Percentiles rank a stretch among this genome's conserved stretches.
Conservation (phyloP, 2,113 vertebrate species). For the Lepus europaeus region DNA sequence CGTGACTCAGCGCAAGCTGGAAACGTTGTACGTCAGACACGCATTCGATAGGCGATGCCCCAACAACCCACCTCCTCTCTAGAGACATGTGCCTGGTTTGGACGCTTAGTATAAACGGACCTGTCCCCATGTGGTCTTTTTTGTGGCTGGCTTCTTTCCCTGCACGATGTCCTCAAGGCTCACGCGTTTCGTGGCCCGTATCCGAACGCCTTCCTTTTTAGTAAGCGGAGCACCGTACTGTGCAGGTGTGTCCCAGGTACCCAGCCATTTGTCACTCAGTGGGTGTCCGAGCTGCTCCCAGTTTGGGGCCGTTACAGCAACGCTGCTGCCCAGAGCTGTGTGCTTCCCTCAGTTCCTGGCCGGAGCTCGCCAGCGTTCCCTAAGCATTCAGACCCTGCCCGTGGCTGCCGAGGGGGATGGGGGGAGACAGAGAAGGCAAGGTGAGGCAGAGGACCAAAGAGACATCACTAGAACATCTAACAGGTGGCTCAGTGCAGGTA, state of each 20-base stretch:
- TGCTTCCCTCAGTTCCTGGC: not conserved
- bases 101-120: not conserved
- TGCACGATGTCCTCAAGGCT: too few relatives aligned
- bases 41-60: not conserved
- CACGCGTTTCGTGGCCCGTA: too few relatives aligned
- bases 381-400: not conserved
- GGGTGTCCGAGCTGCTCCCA: not conserved
- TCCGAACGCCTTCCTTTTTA: not conserved
- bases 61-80: not conserved
- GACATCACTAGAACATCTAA: not conserved
- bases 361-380: too few relatives aligned
- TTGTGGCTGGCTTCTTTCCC: not conserved
- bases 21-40: not conserved
- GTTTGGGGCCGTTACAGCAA: too few relatives aligned
- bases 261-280: not conserved
- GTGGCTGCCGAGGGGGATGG: not conserved
- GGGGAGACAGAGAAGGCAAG: not conserved
- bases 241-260: too few relatives aligned
- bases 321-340: not conserved
- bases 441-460: not conserved
- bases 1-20: not conserved
- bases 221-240: not conserved
- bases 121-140: too few relatives aligned
- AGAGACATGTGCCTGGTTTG: not conserved
- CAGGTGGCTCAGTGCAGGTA: not conserved